A percentile compares a stretch with the other conserved stretches of the same genome.
These are phyloP conservation scores for Sturnira hondurensis DNA, from an alignment of 2,113 vertebrate genomes.

Conservation along the genomic window DNA sequence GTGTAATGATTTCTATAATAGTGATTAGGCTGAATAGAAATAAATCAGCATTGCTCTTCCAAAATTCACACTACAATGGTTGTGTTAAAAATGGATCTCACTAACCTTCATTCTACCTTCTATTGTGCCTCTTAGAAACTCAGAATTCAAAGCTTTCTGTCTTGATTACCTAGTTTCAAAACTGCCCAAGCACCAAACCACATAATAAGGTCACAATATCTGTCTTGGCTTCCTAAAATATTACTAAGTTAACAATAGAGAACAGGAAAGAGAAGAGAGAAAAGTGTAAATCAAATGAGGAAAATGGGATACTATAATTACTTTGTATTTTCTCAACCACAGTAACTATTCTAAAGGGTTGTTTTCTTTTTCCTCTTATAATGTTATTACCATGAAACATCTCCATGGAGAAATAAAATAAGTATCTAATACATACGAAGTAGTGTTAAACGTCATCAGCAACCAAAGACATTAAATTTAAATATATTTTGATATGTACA, in stretches of 20 bases:
- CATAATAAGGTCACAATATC: neutral
- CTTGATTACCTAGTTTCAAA: neutral
- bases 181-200: neutral
- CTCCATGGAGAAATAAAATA: neutral
- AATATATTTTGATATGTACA: neutral
- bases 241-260: neutral
- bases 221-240: neutral
- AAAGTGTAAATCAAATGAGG: neutral
- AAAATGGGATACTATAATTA: neutral
- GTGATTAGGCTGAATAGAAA: neutral
- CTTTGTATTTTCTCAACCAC: neutral
- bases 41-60: neutral
- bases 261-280: neutral
- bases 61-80: neutral
- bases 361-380: neutral
- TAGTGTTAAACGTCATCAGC: neutral
- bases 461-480: neutral
- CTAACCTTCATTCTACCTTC: neutral
- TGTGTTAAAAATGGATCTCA: neutral
- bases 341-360: neutral
- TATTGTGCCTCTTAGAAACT: neutral
- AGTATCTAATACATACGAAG: neutral
- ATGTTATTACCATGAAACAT: neutral
- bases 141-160: neutral
- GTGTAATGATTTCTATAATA: neutral